These are phyloP conservation scores for Notarius lentiginosus DNA, from an alignment of 2,113 vertebrate genomes.

Conservation along the genomic window DNA sequence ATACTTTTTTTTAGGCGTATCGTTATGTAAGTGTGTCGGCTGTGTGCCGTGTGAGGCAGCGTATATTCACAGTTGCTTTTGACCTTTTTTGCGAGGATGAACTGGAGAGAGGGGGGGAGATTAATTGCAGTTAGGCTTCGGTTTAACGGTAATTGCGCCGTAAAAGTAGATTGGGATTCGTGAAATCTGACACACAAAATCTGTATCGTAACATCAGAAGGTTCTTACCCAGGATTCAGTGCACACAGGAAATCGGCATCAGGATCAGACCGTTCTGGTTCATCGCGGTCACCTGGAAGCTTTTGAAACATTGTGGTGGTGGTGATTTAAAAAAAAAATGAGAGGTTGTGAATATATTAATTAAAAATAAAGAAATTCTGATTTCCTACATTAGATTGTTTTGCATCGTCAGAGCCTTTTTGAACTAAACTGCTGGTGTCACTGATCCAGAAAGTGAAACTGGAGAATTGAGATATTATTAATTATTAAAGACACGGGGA, in stretches of 20 bases:
- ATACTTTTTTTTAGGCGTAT: neutral
- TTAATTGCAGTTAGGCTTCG: neutral
- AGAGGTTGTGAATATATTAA: neutral
- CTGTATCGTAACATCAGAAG: too few relatives aligned
- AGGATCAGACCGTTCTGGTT: neutral
- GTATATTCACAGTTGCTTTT: neutral
- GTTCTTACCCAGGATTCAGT: too few relatives aligned
- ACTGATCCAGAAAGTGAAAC: neutral
- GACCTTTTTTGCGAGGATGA: neutral
- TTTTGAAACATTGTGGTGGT: neutral
- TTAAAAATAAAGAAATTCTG: too few relatives aligned
- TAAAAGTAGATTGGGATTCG: neutral
- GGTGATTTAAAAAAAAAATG: neutral
- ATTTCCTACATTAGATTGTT: neutral
- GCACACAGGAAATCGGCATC: neutral
- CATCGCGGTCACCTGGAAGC: neutral
- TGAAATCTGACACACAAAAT: too few relatives aligned
- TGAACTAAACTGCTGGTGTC: neutral
- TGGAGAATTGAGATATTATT: neutral
- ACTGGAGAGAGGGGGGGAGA: neutral
- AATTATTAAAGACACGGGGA: neutral
- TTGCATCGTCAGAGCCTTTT: neutral
- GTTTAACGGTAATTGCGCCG: neutral
- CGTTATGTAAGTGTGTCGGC: slow-evolving; percentile 13
- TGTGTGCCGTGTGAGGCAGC: neutral